Evolutionary conservation across 2,888 invertebrate species (phyloP).

Genomic region (Eucera pruinosa): DNA sequence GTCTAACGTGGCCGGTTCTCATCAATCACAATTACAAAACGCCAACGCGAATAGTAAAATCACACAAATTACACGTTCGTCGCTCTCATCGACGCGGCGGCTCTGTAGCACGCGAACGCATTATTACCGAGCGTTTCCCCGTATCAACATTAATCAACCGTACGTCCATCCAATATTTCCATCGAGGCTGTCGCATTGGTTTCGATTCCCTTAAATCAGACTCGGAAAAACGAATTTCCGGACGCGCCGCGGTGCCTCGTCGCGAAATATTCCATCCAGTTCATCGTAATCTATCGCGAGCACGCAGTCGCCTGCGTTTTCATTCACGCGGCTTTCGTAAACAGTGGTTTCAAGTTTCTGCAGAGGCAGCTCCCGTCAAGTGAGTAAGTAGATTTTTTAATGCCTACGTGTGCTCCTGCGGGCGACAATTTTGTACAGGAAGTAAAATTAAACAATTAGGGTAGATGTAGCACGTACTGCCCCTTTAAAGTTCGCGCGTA

Average conservation of each 20-base stretch:
- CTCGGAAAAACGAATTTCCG: constrained; percentile 11
- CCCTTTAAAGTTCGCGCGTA: too few species aligned
- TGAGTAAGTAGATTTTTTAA: too few species aligned
- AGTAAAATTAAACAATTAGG: too few species aligned
- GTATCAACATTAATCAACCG: constrained; percentile 54
- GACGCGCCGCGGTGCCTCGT: constrained; percentile 1
- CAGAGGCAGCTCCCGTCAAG: too few species aligned
- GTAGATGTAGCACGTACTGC: too few species aligned
- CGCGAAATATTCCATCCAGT: constrained; percentile 46
- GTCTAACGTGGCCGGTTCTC: constrained; percentile 35
- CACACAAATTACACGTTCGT: constrained; percentile 46
- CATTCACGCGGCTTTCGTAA: neutral
- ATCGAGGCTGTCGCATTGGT: constrained; percentile 15
- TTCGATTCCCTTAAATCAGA: constrained; percentile 28
- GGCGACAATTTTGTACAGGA: too few species aligned
- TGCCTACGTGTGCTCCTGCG: too few species aligned
- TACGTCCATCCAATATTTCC: constrained; percentile 46
- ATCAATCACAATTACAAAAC: constrained; percentile 56
- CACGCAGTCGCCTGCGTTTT: too few species aligned
- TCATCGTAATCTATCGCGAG: constrained; percentile 25
- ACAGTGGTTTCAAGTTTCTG: too few species aligned
- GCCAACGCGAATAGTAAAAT: constrained; percentile 56
- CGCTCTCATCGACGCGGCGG: constrained; percentile 20
- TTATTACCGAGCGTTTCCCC: constrained; percentile 47
- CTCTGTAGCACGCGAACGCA: constrained; percentile 44